A percentile compares a stretch with the other conserved stretches of the same genome.
These are phyloP conservation scores for Macrotrachela quadricornifera DNA, from an alignment of 1,140 invertebrate species.

Conservation along the genomic window DNA sequence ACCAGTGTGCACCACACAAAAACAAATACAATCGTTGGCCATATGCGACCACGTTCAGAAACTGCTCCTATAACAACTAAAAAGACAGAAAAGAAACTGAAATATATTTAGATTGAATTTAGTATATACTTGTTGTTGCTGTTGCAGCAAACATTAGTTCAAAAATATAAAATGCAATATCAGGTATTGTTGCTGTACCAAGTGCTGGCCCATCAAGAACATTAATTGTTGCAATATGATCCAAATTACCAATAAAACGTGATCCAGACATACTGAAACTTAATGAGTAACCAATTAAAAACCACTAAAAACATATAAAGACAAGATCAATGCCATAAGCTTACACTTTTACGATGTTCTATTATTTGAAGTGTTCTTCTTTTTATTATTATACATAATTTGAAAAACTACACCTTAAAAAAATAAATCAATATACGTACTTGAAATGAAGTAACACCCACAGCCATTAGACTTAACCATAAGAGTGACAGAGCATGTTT, in stretches of 20 bases:
- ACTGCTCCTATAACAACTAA: no score
- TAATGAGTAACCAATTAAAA: neutral
- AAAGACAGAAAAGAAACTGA: no score
- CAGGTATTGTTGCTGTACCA: neutral
- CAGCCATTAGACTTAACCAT: neutral
- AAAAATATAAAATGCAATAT: neutral
- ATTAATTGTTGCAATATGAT: neutral
- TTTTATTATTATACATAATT: no score
- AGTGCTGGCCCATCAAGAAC: neutral
- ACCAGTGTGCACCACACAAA: neutral
- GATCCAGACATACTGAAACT: neutral
- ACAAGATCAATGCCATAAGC: neutral
- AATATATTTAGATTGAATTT: no score
- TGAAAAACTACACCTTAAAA: no score
- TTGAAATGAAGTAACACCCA: neutral
- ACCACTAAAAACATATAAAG: neutral
- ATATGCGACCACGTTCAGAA: no score
- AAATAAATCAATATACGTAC: neutral
- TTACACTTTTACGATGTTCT: no score
- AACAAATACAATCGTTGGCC: neutral
- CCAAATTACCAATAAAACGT: neutral
- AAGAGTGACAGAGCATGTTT: conserved; percentile 14
- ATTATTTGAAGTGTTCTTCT: no score
- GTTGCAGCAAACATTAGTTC: no score
- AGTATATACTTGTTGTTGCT: no score